Evolutionary conservation across 2,797 vertebrate species (phyloP).

Genomic region (Gymnodraco acuticeps): DNA sequence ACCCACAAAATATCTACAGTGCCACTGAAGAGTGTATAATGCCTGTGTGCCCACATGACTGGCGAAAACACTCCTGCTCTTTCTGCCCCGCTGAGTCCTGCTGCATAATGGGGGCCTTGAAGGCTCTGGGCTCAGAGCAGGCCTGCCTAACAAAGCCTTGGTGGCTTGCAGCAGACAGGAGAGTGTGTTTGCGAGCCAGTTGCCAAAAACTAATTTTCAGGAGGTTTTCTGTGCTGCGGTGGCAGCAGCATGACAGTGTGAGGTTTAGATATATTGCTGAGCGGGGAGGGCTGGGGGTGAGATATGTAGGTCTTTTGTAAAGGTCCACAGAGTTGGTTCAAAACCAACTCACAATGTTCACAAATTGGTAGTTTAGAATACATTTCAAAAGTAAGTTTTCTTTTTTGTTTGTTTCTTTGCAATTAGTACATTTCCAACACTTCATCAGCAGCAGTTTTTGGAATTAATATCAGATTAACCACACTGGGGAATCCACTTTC

Average conservation of each 20-base stretch:
- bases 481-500: conserved; percentile 43
- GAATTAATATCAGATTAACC: conserved; percentile 64
- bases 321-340: conserved; percentile 73
- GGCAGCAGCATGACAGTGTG: conserved; percentile 83
- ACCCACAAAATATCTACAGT: conserved; percentile 87
- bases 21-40: conserved; percentile 89
- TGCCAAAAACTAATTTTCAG: conserved; percentile 88
- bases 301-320: conserved; percentile 78
- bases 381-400: conserved; percentile 53
- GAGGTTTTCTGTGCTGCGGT: conserved; percentile 84
- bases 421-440: conserved; percentile 22
- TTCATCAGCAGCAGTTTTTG: conserved; percentile 15
- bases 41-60: conserved; percentile 89
- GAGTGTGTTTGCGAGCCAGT: conserved; percentile 85
- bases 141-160: conserved; percentile 89
- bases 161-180: conserved; percentile 87
- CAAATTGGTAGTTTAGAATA: conserved; percentile 76
- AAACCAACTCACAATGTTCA: conserved; percentile 63
- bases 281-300: conserved; percentile 65
- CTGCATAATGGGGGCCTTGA: conserved; percentile 89
- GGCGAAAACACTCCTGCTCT: conserved; percentile 87
- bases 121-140: conserved; percentile 86
- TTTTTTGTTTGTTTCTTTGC: conserved; percentile 45
- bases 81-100: conserved; percentile 89
- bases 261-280: conserved; percentile 83